A percentile compares a stretch with the other conserved stretches of the same genome.
phyloP scores from a whole-genome alignment of 2,888 invertebrate genomes.

The Chalcis sispes region DNA sequence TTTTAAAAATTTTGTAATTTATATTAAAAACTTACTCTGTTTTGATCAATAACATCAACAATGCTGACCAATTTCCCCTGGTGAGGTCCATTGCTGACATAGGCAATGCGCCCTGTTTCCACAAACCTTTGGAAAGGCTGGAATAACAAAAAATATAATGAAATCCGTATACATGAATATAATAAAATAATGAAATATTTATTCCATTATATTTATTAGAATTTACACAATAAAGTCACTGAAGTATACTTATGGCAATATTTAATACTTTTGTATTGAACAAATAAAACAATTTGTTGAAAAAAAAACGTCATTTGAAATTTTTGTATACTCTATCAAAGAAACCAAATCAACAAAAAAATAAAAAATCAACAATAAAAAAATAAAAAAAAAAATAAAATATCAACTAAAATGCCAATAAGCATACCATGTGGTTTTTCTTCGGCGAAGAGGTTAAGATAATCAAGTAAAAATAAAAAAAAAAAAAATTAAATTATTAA shows the following conservation, averaged over 20 bases:
- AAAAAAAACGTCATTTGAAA: no score
- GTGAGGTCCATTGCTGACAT: constrained; percentile 92
- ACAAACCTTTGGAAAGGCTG: constrained; percentile 95
- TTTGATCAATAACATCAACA: constrained; percentile 98
- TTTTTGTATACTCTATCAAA: neutral
- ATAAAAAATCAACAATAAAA: neutral
- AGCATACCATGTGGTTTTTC: constrained; percentile 40
- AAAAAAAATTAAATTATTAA: constrained; percentile 9
- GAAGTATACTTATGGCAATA: no score
- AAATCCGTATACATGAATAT: neutral
- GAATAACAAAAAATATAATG: constrained; percentile 64
- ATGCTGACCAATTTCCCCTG: constrained; percentile 95
- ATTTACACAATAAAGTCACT: no score
- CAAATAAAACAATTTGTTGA: no score
- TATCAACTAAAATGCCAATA: neutral
- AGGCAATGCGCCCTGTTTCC: constrained; percentile 97
- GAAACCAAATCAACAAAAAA: neutral
- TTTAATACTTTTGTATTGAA: neutral
- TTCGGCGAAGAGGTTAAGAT: constrained; percentile 38
- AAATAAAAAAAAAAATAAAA: no score
- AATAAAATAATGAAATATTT: neutral
- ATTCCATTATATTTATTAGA: neutral
- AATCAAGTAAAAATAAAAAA: neutral
- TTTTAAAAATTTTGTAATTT: constrained; percentile 7
- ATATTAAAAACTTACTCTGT: constrained; percentile 81